Conservation (phyloP, 2,113 vertebrate genomes). For the Nannobrachium achirus region DNA sequence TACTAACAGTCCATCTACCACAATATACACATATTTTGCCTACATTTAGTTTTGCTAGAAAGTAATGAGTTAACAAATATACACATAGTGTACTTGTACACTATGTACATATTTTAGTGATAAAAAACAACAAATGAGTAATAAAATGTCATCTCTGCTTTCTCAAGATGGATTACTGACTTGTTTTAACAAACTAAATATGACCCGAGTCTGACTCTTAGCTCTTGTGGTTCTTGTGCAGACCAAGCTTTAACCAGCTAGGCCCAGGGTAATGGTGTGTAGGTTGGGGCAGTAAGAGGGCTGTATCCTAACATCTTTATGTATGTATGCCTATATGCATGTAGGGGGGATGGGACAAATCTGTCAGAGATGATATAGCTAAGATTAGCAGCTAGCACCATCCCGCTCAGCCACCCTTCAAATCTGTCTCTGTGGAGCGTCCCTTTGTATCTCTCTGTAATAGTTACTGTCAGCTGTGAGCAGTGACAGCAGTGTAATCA, state of each 20-base stretch:
- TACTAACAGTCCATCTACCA: neutral
- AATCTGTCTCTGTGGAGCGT: neutral
- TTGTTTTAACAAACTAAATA: constrained; percentile 40
- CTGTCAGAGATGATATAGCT: neutral
- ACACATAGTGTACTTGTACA: constrained; percentile 16
- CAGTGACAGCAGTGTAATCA: constrained; percentile 34
- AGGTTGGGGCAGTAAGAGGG: no score
- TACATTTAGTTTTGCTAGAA: neutral
- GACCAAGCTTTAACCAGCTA: no score
- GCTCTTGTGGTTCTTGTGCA: constrained; percentile 16
- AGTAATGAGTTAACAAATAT: neutral
- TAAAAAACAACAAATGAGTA: constrained; percentile 52
- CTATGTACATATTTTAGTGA: constrained; percentile 19
- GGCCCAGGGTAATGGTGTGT: no score
- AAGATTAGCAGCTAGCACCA: constrained; percentile 12
- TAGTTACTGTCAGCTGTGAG: constrained; percentile 8
- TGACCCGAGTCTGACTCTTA: constrained; percentile 28
- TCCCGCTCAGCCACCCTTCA: neutral
- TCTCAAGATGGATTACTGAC: constrained; percentile 39
- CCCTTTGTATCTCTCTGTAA: constrained; percentile 14
- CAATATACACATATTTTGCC: constrained; percentile 5
- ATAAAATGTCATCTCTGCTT: constrained; percentile 57
- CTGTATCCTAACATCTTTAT: no score
- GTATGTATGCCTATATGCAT: no score
- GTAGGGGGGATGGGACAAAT: neutral